phyloP scores from a whole-genome alignment of 2,113 vertebrate species.

The Saccopteryx bilineata region DNA sequence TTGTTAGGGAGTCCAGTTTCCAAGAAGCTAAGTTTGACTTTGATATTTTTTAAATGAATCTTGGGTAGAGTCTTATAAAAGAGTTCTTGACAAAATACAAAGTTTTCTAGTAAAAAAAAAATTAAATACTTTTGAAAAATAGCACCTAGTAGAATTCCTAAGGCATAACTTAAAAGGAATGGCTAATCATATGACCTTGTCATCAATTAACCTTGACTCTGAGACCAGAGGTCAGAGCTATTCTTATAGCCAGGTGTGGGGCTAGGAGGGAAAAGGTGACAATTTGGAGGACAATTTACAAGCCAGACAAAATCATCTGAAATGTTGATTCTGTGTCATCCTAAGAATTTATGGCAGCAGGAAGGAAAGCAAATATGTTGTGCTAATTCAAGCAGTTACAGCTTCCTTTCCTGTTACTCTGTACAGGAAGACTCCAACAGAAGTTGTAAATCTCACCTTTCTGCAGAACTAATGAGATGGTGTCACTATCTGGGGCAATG shows the following conservation, averaged over 20 bases:
- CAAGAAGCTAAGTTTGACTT: constrained; percentile 74
- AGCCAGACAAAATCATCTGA: constrained; percentile 72
- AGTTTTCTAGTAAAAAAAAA: constrained; percentile 61
- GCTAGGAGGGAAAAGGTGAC: constrained; percentile 10
- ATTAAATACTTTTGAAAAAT: constrained; percentile 56
- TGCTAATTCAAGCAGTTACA: constrained; percentile 80
- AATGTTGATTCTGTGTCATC: constrained; percentile 81
- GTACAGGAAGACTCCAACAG: constrained; percentile 77
- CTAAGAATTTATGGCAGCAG: constrained; percentile 76
- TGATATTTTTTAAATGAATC: constrained; percentile 78
- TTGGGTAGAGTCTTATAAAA: constrained; percentile 46
- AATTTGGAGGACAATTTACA: constrained; percentile 77
- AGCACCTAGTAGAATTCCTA: constrained; percentile 70
- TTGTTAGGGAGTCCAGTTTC: constrained; percentile 42
- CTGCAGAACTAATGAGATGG: constrained; percentile 74
- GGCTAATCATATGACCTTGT: constrained; percentile 54
- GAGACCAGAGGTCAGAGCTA: constrained; percentile 68
- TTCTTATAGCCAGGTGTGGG: constrained; percentile 57
- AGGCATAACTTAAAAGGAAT: constrained; percentile 55
- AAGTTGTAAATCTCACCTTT: constrained; percentile 81
- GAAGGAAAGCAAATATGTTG: constrained; percentile 79
- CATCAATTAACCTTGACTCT: constrained; percentile 72
- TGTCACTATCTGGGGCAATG: constrained; percentile 65
- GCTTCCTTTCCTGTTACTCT: constrained; percentile 74
- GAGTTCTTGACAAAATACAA: constrained; percentile 58